These are phyloP conservation scores for Platyscapa corneri DNA, from an alignment of 1,140 invertebrate genomes.

Conservation along the genomic window DNA sequence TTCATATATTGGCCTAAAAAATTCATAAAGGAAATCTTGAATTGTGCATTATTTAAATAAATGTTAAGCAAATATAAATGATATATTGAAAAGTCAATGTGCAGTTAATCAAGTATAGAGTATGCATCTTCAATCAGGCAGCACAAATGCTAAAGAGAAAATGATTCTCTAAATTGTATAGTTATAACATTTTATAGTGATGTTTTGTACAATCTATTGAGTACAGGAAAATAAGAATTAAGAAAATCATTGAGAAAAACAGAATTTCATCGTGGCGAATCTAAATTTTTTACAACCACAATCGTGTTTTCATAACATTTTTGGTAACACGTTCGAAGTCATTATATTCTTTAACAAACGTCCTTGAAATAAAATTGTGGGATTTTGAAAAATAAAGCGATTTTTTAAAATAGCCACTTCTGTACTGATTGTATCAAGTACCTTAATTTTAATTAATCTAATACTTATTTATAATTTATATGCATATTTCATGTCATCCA, in stretches of 20 bases:
- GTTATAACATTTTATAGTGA: constrained; percentile 43
- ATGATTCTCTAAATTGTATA: constrained; percentile 43
- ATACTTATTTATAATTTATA: constrained; percentile 16
- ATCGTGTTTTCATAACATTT: background rate
- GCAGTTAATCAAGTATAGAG: constrained; percentile 1
- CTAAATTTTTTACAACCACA: background rate
- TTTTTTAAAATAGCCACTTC: constrained; percentile 21
- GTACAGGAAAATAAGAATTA: constrained; percentile 24
- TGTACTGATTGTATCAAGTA: constrained; percentile 30
- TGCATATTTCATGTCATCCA: too few species aligned
- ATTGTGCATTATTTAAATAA: constrained; percentile 14
- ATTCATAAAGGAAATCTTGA: constrained; percentile 1
- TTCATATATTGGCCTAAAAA: constrained; percentile 5
- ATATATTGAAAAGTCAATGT: constrained; percentile 18
- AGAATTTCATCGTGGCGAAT: background rate
- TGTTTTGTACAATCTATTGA: constrained; percentile 47
- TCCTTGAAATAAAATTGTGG: background rate
- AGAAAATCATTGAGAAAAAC: background rate
- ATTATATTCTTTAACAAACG: background rate
- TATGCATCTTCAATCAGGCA: constrained; percentile 33
- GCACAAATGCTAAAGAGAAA: constrained; percentile 38
- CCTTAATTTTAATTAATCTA: constrained; percentile 28
- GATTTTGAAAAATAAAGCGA: constrained; percentile 24
- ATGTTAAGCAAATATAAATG: constrained; percentile 1
- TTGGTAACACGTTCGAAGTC: background rate